These are phyloP conservation scores for Crocuta crocuta DNA, from an alignment of 2,113 vertebrate species.

Conservation along the genomic window DNA sequence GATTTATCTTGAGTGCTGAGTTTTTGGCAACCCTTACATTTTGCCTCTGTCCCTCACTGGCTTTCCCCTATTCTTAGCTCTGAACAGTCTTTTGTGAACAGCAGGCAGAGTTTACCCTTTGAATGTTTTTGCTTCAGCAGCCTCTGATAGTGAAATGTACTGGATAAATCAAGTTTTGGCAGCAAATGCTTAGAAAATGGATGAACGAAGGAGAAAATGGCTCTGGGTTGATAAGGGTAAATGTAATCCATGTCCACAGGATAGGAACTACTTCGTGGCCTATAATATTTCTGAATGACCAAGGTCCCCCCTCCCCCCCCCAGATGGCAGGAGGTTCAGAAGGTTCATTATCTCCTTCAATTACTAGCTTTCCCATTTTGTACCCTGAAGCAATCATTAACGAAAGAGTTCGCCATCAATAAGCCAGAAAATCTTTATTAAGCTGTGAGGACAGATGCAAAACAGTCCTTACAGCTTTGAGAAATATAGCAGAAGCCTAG, in stretches of 20 bases:
- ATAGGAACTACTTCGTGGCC: background rate
- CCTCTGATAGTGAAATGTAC: background rate
- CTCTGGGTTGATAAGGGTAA: background rate
- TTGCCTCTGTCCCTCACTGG: fast-evolving
- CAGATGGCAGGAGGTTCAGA: background rate
- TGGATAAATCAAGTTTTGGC: background rate
- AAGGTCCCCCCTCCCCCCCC: background rate
- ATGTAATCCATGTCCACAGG: background rate
- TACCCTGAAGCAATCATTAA: background rate
- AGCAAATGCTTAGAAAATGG: background rate
- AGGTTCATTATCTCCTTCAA: slow-evolving; percentile 52
- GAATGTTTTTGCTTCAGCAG: background rate
- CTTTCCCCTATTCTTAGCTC: background rate
- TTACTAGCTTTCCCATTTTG: slow-evolving; percentile 34
- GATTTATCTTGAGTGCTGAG: background rate
- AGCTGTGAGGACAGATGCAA: background rate
- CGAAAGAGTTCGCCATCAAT: background rate
- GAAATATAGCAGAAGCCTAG: background rate
- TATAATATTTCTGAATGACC: slow-evolving; percentile 46
- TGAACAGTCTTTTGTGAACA: fast-evolving
- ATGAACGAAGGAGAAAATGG: background rate
- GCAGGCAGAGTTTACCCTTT: background rate
- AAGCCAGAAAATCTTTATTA: slow-evolving; percentile 49
- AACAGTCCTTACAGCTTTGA: background rate
- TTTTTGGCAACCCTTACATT: background rate